These are phyloP conservation scores for Ischnura elegans DNA, from an alignment of 2,888 invertebrate species.

Conservation along the genomic window DNA sequence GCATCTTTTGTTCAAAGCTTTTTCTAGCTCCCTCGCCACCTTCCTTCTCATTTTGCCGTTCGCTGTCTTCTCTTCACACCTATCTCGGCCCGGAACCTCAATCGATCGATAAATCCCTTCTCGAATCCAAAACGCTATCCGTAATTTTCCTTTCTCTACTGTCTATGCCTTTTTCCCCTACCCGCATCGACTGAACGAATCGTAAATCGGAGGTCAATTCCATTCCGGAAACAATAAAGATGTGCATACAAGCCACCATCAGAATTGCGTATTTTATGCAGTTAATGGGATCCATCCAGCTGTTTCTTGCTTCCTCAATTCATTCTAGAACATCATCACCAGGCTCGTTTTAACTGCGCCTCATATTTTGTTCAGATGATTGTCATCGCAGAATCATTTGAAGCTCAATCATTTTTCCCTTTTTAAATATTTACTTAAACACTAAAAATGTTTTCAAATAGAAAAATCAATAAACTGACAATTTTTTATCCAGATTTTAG, in stretches of 20 bases:
- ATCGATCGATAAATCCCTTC: background rate
- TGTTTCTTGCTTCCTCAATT: background rate
- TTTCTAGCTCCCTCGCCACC: background rate
- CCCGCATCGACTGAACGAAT: background rate
- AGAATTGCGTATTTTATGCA: background rate
- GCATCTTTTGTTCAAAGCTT: constrained; percentile 40
- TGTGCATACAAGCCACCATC: background rate
- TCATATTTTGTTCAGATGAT: background rate
- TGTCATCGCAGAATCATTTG: background rate
- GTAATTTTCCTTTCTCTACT: background rate
- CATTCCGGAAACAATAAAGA: background rate
- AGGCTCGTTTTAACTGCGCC: background rate
- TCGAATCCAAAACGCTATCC: background rate
- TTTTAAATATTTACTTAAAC: too few species aligned
- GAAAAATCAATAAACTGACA: too few species aligned
- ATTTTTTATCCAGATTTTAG: too few species aligned
- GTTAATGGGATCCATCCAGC: background rate
- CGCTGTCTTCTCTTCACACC: background rate
- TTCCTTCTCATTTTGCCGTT: background rate
- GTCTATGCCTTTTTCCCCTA: background rate
- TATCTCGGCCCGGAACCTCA: background rate
- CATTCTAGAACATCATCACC: background rate
- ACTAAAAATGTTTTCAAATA: too few species aligned
- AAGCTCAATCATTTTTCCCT: background rate
- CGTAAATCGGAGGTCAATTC: background rate